These are phyloP conservation scores for Adela reaumurella DNA, from an alignment of 2,888 invertebrate genomes.

Conservation along the genomic window DNA sequence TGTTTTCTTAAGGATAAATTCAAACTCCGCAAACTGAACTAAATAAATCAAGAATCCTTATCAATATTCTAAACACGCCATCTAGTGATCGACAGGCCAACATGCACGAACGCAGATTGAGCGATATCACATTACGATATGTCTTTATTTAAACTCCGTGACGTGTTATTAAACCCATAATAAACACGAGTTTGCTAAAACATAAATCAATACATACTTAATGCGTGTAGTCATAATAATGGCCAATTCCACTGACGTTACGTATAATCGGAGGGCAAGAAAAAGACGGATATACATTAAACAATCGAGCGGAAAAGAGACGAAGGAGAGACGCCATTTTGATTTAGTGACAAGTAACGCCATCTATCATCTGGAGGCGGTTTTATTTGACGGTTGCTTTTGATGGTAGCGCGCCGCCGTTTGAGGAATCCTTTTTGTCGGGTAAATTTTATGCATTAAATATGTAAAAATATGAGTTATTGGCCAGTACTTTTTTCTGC, in stretches of 20 bases:
- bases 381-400: constrained; percentile 15
- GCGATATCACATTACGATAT: constrained; percentile 9
- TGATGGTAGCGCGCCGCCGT: neutral
- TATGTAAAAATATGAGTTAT: constrained; percentile 9
- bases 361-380: constrained; percentile 22
- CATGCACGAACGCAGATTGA: neutral
- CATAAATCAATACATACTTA: constrained; percentile 31
- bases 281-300: constrained; percentile 9
- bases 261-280: constrained; percentile 22
- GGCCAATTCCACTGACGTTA: constrained; percentile 12
- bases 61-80: too few relatives aligned
- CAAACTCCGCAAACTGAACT: too few relatives aligned
- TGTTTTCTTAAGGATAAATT: too few relatives aligned
- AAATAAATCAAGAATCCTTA: too few relatives aligned
- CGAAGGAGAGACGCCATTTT: constrained; percentile 21
- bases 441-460: constrained; percentile 13
- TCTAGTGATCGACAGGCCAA: too few relatives aligned
- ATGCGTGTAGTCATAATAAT: constrained; percentile 17
- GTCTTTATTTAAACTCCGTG: constrained; percentile 6
- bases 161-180: neutral
- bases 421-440: constrained; percentile 4
- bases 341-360: constrained; percentile 32
- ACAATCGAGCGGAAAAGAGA: constrained; percentile 1
- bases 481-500: constrained; percentile 2
- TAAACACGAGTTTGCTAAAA: constrained; percentile 17